Evolutionary conservation across 2,797 vertebrate species (phyloP).

Genomic region (Falco cherrug): DNA sequence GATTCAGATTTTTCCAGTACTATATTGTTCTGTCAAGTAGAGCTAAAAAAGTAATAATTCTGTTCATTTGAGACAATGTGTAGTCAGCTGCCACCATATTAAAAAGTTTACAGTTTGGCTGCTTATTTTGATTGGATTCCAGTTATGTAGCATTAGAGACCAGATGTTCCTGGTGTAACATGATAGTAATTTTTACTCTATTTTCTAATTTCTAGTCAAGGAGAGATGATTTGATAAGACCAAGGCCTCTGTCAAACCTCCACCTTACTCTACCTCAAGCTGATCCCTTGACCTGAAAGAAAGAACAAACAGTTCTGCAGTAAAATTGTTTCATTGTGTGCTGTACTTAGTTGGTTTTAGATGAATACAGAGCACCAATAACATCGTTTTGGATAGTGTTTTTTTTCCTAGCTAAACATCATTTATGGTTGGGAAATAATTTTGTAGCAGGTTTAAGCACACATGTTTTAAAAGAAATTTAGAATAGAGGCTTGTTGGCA

Average conservation of each 20-base stretch:
- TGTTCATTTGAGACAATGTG: not conserved
- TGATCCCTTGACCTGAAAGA: slow-evolving; percentile 48
- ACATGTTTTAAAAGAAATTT: not conserved
- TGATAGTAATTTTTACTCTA: slow-evolving; percentile 49
- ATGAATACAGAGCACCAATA: not conserved
- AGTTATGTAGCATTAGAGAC: not conserved
- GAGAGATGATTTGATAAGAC: slow-evolving; percentile 64
- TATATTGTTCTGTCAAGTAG: not conserved
- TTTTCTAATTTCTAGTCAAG: slow-evolving; percentile 65
- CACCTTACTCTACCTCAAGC: slow-evolving; percentile 19
- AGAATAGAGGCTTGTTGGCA: not conserved
- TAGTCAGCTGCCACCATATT: slow-evolving; percentile 2
- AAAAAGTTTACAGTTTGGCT: not conserved
- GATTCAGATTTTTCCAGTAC: slow-evolving; percentile 8
- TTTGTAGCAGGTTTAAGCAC: not conserved
- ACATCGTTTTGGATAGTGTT: not conserved
- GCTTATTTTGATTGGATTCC: slow-evolving; percentile 13
- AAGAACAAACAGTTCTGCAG: slow-evolving; percentile 56
- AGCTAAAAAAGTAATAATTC: not conserved
- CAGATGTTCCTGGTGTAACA: slow-evolving; percentile 56
- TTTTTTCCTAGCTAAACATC: not conserved
- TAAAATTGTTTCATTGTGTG: not conserved
- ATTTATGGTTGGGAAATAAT: not conserved
- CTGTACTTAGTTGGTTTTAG: slow-evolving; percentile 18
- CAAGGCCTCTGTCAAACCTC: slow-evolving; percentile 42